phyloP scores from a whole-genome alignment of 92 coral and sea anemone species.

The Chrysogorgia sp. region DNA sequence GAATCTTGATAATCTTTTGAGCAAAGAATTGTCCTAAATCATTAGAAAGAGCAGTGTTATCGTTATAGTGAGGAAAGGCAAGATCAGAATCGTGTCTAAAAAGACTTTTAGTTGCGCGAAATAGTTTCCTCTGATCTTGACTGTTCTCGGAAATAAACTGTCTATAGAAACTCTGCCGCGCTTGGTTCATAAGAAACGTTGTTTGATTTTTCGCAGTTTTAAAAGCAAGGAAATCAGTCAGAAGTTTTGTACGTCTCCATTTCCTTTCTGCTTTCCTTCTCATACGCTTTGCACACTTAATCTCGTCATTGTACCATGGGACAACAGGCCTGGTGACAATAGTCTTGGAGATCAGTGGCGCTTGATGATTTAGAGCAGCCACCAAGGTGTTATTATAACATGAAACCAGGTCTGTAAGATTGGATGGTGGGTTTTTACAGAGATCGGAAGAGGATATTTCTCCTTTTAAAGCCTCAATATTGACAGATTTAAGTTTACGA shows the following conservation, averaged over 20 bases:
- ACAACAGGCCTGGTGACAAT: slow-evolving; percentile 36
- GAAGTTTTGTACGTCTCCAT: slow-evolving; percentile 39
- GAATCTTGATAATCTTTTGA: not conserved
- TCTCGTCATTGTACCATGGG: slow-evolving; percentile 51
- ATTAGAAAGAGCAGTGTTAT: not conserved
- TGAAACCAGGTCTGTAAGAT: slow-evolving; percentile 45
- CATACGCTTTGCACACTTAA: slow-evolving; percentile 42
- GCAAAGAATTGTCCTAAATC: slow-evolving; percentile 3
- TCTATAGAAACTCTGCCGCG: slow-evolving; percentile 33
- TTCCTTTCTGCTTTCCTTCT: slow-evolving; percentile 48
- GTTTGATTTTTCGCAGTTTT: slow-evolving; percentile 39
- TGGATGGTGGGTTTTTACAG: slow-evolving; percentile 44
- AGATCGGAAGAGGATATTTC: slow-evolving; percentile 48
- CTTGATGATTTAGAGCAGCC: slow-evolving; percentile 15
- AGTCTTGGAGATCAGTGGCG: slow-evolving; percentile 38
- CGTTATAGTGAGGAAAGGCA: not conserved
- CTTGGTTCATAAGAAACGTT: slow-evolving; percentile 47
- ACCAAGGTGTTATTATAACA: slow-evolving; percentile 48
- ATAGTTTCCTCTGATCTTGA: slow-evolving; percentile 41
- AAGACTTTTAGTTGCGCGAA: not conserved
- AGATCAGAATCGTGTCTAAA: not conserved
- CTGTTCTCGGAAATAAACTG: slow-evolving; percentile 44
- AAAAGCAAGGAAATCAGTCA: slow-evolving; percentile 41
- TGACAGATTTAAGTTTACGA: slow-evolving; percentile 43
- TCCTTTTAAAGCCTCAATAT: slow-evolving; percentile 35